Conservation (phyloP, 1,140 invertebrate species). For the Hetaerina americana region DNA sequence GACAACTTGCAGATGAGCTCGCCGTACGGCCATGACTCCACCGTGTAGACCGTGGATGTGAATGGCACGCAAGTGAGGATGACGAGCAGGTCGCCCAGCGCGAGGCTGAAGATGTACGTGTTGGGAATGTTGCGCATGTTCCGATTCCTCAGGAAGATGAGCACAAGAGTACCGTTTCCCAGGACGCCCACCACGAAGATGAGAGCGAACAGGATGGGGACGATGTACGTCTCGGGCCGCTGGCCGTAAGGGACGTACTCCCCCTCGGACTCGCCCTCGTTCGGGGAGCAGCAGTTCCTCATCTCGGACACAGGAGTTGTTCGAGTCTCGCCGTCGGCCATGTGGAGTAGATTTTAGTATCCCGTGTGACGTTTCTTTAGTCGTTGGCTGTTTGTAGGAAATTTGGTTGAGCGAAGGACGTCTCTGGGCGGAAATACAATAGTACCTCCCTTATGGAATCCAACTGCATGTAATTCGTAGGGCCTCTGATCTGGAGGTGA, state of each 20-base stretch:
- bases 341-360: too few species aligned
- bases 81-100: conserved; percentile 41
- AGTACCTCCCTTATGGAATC: too few species aligned
- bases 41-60: conserved; percentile 69
- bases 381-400: too few species aligned
- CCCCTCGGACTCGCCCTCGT: too few species aligned
- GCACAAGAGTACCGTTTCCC: conserved; percentile 80
- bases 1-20: conserved; percentile 68
- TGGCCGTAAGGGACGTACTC: conserved; percentile 56
- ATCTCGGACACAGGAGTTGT: too few species aligned
- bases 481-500: too few species aligned
- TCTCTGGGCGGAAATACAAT: too few species aligned
- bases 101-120: conserved; percentile 55
- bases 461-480: too few species aligned
- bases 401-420: too few species aligned
- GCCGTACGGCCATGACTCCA: conserved; percentile 82
- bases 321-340: too few species aligned
- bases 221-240: conserved; percentile 72
- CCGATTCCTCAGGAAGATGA: conserved; percentile 63
- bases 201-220: conserved; percentile 69
- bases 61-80: conserved; percentile 81
- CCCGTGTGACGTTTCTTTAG: too few species aligned
- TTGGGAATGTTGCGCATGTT: conserved; percentile 82
- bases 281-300: too few species aligned
- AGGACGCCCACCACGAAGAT: conserved; percentile 78